These are phyloP conservation scores for Nomada hirtipes DNA, from an alignment of 2,888 invertebrate genomes.

Conservation along the genomic window DNA sequence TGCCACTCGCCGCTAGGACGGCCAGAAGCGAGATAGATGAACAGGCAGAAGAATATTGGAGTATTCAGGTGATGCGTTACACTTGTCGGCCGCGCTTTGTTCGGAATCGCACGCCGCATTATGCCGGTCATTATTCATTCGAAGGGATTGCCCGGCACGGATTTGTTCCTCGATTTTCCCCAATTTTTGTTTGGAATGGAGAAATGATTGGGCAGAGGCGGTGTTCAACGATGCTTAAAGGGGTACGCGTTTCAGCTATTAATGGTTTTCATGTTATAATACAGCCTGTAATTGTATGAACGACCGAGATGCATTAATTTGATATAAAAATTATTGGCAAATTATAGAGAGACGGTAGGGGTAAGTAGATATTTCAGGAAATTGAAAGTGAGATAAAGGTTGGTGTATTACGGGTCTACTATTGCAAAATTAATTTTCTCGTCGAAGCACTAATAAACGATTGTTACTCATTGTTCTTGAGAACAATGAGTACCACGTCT, in stretches of 20 bases:
- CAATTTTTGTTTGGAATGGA: constrained; percentile 2
- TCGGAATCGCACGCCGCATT: constrained; percentile 62
- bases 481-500: constrained; percentile 35
- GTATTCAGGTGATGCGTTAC: constrained; percentile 71
- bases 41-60: constrained; percentile 42
- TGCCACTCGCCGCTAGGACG: constrained; percentile 27
- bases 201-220: constrained; percentile 25
- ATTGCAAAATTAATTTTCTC: constrained; percentile 21
- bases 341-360: too few species aligned
- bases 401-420: neutral
- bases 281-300: too few species aligned
- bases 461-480: constrained; percentile 20
- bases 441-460: constrained; percentile 3
- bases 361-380: neutral
- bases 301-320: too few species aligned
- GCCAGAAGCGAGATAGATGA: constrained; percentile 20
- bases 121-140: constrained; percentile 68
- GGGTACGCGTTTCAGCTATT: too few species aligned
- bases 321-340: too few species aligned
- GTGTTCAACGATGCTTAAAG: neutral
- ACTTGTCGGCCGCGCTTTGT: constrained; percentile 71
- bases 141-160: constrained; percentile 63
- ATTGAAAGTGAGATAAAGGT: constrained; percentile 6
- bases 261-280: too few species aligned
- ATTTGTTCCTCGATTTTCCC: constrained; percentile 38